phyloP scores from a whole-genome alignment of 2,113 vertebrate species.

The Marmota flaviventris region DNA sequence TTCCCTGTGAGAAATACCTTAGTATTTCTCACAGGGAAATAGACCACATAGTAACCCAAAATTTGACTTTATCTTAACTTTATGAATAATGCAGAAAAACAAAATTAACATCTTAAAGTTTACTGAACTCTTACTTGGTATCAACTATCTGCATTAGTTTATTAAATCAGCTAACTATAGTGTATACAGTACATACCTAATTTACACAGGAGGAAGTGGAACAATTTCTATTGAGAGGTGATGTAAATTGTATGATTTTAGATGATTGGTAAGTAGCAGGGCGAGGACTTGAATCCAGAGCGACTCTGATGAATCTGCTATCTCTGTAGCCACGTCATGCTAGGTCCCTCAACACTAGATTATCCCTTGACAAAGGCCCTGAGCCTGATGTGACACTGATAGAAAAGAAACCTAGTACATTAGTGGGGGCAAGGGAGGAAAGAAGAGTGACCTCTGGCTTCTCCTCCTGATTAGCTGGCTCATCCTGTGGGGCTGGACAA shows the following conservation, averaged over 20 bases:
- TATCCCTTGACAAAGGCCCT: too few species aligned
- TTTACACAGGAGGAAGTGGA: background rate
- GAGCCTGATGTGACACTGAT: too few species aligned
- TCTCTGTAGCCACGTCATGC: fast-evolving
- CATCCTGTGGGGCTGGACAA: background rate
- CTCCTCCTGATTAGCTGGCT: background rate
- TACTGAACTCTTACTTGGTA: background rate
- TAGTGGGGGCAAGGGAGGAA: fast-evolving
- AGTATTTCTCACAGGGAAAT: too few species aligned
- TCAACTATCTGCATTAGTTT: background rate
- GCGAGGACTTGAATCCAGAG: background rate
- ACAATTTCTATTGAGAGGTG: background rate
- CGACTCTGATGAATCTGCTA: too few species aligned
- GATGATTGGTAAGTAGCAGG: too few species aligned
- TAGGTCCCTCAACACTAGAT: background rate
- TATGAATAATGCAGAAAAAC: background rate
- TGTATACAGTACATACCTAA: background rate
- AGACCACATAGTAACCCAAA: background rate
- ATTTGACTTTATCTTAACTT: background rate
- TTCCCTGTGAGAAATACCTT: background rate
- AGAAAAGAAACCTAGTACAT: background rate
- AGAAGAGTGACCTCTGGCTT: fast-evolving
- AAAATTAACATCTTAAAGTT: background rate
- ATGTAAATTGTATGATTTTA: background rate
- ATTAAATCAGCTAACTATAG: background rate